Evolutionary conservation across 2,797 vertebrate species (phyloP).

Genomic region (Spea hammondii): DNA sequence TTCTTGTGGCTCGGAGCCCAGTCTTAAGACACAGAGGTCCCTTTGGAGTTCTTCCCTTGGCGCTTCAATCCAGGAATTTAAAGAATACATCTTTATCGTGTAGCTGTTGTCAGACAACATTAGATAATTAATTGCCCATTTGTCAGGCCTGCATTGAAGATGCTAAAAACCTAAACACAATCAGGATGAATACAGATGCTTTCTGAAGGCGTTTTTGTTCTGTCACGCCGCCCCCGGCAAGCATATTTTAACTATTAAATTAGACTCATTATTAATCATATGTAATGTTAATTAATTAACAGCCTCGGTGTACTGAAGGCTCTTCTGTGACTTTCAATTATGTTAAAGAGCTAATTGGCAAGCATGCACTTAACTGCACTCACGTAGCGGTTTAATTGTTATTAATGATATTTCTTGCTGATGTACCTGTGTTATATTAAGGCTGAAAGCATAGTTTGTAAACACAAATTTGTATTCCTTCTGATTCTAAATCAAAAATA

Average conservation of each 20-base stretch:
- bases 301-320: constrained; percentile 72
- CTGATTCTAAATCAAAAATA: constrained; percentile 12
- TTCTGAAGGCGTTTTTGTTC: constrained; percentile 82
- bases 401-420: constrained; percentile 44
- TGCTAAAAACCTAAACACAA: constrained; percentile 93
- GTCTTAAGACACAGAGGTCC: constrained; percentile 77
- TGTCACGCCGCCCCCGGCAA: constrained; percentile 77
- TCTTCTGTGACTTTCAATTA: constrained; percentile 78
- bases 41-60: constrained; percentile 74
- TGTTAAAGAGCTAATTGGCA: constrained; percentile 88
- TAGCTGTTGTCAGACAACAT: constrained; percentile 99
- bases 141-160: constrained; percentile 97
- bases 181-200: constrained; percentile 91
- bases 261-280: constrained; percentile 96
- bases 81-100: constrained; percentile 99
- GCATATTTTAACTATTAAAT: constrained; percentile 89
- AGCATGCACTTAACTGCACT: constrained; percentile 54
- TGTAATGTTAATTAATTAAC: constrained; percentile 99
- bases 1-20: constrained; percentile 80
- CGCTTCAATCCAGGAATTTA: constrained; percentile 75
- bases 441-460: constrained; percentile 56
- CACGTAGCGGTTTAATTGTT: constrained; percentile 44
- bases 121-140: constrained; percentile 99
- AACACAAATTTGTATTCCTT: constrained; percentile 74
- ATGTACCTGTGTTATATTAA: constrained; percentile 30